A percentile compares a stretch with the other conserved stretches of the same genome.
phyloP scores from a whole-genome alignment of 2,888 invertebrate species.

The Yponomeuta cagnagella region DNA sequence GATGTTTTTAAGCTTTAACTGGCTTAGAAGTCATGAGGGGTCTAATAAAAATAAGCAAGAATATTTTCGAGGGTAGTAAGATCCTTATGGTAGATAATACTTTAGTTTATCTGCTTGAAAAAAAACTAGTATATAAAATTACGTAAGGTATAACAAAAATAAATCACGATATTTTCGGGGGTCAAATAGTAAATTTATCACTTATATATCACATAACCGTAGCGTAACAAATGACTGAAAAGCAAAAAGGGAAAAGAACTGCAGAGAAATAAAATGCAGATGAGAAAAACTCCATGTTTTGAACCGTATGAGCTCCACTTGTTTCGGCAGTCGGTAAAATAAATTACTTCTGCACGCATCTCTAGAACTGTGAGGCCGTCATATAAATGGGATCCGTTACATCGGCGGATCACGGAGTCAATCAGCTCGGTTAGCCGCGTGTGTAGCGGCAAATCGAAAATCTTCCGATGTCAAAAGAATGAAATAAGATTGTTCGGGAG shows the following conservation, averaged over 20 bases:
- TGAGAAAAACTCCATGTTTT: not conserved
- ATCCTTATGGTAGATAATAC: no score
- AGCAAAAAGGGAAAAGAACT: not conserved
- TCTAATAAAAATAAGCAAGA: no score
- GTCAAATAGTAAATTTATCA: no score
- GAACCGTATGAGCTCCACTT: not conserved
- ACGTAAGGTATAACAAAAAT: no score
- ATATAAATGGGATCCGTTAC: slow-evolving; percentile 6
- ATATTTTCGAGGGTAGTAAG: no score
- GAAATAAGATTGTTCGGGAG: slow-evolving; percentile 9
- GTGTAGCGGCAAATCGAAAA: slow-evolving; percentile 65
- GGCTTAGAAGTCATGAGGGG: no score
- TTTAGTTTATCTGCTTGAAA: no score
- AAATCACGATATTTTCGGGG: no score
- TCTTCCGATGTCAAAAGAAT: slow-evolving; percentile 14
- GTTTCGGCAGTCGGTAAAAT: not conserved
- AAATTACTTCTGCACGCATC: not conserved
- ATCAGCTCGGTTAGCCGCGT: slow-evolving; percentile 54
- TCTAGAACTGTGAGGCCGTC: not conserved
- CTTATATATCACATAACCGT: no score
- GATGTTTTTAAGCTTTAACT: no score
- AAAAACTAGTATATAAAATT: no score
- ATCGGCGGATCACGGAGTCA: slow-evolving; percentile 43
- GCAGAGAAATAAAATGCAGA: not conserved
- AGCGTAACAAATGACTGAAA: not conserved